Evolutionary conservation across 2,888 invertebrate genomes (phyloP), one percentile per base, ranked within the genome.

Genomic region (Stratiomys singularior): DNA sequence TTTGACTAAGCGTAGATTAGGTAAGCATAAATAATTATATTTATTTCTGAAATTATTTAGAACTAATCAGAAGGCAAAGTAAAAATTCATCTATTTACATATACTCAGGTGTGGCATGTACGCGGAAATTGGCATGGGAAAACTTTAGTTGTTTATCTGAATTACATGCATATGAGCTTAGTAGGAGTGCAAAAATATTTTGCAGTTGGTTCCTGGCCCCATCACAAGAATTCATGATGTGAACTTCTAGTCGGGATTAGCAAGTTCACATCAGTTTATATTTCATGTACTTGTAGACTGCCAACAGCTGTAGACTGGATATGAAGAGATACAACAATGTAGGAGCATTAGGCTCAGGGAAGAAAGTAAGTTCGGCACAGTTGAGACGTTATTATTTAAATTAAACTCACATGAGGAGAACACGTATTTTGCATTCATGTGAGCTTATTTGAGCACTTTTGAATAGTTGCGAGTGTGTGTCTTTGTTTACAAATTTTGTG

Each of bases 191-290:
- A 13, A 23, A 13, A 23, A 60, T 25, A 60, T 15, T n/a, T 7
- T 23, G 25, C 23, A 4, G 60, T 21, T 25, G 21, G 67, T 67
- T 21, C 21, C 21, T 44, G 44, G 67, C 13, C 44, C 44, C 18
- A 67, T 67, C 67, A 67, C 37, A 44, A 21, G 67, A 67, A 18
- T 44, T 67, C 46, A 21, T 67, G 60, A 2, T 60, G 44, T 21
- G 21, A 21, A 67, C 37, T 44, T 30, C 30, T 64, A 37, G 64
- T 28, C 23, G 21, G 67, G 46, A 67, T 67, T 44, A 46, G 11
- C n/a, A 25, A 67, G 67, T 64, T 27, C 27, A 64, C 27, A 28
- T 3, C 64, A 27, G 28, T 64, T n/a, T 67, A 52, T 52, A 52
- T 52, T 52, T n/a, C 15, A 15, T 52, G 52, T n/a, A n/a, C n/a